Percentiles rank a stretch among this genome's conserved stretches.
These are phyloP conservation scores for Florisuga fusca DNA, from an alignment of 2,797 vertebrate species.

Conservation along the genomic window DNA sequence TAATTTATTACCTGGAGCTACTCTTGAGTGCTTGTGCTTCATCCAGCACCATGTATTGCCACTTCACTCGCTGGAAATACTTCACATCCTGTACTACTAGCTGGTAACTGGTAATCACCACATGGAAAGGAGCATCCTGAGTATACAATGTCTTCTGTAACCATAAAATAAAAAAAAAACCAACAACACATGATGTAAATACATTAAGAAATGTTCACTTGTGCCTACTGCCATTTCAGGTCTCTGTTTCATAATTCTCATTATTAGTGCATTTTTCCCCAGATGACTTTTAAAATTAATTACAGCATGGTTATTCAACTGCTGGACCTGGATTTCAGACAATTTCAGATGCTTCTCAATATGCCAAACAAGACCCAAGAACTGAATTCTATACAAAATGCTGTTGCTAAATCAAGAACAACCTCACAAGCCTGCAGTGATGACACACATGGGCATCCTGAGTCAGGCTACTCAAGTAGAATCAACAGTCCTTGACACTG, in stretches of 20 bases:
- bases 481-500: not conserved
- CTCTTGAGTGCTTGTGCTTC: slow-evolving; percentile 98
- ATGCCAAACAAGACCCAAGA: not conserved
- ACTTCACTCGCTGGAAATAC: slow-evolving; percentile 98
- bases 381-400: not conserved
- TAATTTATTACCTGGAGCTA: slow-evolving; percentile 90
- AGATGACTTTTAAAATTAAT: not conserved
- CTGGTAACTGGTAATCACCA: slow-evolving; percentile 99
- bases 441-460: not conserved
- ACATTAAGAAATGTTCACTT: not conserved
- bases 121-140: slow-evolving; percentile 96
- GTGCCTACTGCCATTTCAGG: not conserved
- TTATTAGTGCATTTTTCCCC: not conserved
- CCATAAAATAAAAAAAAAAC: slow-evolving; percentile 28
- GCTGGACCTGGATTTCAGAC: not conserved
- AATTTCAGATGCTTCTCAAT: not conserved
- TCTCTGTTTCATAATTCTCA: not conserved
- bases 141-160: slow-evolving; percentile 96
- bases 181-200: not conserved
- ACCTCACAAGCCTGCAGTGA: not conserved
- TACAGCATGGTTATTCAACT: not conserved
- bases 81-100: slow-evolving; percentile 98
- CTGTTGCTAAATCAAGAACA: not conserved
- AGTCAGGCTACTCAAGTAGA: not conserved
- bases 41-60: slow-evolving; percentile 99